These are phyloP conservation scores for Venturia canescens DNA, from an alignment of 1,140 invertebrate genomes.

Conservation along the genomic window DNA sequence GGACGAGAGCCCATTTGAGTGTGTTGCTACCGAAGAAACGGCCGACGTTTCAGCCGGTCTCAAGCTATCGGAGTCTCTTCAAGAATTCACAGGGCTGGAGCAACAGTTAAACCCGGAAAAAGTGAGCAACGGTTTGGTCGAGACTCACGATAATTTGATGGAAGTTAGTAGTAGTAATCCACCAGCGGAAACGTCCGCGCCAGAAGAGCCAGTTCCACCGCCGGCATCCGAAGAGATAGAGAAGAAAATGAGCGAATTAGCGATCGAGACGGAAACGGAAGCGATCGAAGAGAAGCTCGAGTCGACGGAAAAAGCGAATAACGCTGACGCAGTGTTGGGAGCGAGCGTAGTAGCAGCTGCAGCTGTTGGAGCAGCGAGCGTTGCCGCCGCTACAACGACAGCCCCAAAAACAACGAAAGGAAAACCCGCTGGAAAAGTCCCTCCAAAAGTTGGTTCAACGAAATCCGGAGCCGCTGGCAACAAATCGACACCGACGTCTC, in stretches of 20 bases:
- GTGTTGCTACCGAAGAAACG: not conserved
- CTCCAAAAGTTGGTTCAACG: conserved; percentile 59
- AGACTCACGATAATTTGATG: conserved; percentile 11
- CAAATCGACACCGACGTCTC: conserved; percentile 69
- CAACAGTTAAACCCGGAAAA: conserved; percentile 55
- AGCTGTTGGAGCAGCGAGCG: conserved; percentile 36
- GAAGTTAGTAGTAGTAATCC: not conserved
- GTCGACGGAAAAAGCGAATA: not conserved
- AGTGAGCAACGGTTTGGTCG: not conserved
- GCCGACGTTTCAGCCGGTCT: conserved; percentile 37
- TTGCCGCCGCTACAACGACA: conserved; percentile 60
- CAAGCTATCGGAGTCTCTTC: conserved; percentile 64
- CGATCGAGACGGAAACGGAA: not conserved
- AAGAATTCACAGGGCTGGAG: conserved; percentile 68
- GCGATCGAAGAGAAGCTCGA: not conserved
- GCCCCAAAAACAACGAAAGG: conserved; percentile 56
- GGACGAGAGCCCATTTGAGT: not conserved
- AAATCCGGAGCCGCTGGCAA: conserved; percentile 60
- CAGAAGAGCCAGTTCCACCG: not conserved
- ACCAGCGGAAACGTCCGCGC: not conserved
- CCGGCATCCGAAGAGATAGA: not conserved
- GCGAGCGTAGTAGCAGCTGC: not conserved
- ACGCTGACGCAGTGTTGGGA: not conserved
- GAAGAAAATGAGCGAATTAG: not conserved
- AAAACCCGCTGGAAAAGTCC: conserved; percentile 56